Evolutionary conservation across 2,888 invertebrate genomes (phyloP).

Genomic region (Sylvicola cinctus): DNA sequence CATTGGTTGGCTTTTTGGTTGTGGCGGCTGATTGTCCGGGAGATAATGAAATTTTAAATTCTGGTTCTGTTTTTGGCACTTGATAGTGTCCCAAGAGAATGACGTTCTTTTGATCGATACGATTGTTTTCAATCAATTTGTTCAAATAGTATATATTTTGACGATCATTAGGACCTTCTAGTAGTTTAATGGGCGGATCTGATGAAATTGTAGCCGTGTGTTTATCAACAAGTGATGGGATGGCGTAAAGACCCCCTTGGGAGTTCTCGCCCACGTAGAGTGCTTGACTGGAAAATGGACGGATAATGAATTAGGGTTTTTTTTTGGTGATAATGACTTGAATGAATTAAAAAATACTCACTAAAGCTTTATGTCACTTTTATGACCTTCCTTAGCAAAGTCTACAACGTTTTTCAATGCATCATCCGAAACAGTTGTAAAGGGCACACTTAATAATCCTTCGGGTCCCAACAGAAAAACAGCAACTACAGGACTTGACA

Average conservation of each 20-base stretch:
- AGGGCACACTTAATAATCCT: constrained; percentile 65
- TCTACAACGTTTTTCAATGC: constrained; percentile 52
- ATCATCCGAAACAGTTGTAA: constrained; percentile 73
- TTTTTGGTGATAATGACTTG: too few relatives aligned
- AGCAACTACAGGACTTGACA: constrained; percentile 78
- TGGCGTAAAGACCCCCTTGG: constrained; percentile 79
- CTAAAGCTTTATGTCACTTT: constrained; percentile 40
- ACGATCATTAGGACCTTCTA: constrained; percentile 43
- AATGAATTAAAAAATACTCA: constrained; percentile 18
- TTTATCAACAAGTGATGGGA: constrained; percentile 83
- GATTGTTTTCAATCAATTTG: constrained; percentile 16
- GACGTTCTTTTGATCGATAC: constrained; percentile 24
- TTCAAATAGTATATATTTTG: constrained; percentile 29
- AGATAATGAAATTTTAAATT: constrained; percentile 18
- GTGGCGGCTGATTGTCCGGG: constrained; percentile 9
- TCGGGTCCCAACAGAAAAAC: constrained; percentile 59
- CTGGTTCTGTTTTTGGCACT: constrained; percentile 36
- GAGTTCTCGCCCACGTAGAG: constrained; percentile 76
- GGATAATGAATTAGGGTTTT: constrained; percentile 4
- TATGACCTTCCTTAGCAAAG: constrained; percentile 35
- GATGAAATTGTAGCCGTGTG: constrained; percentile 63
- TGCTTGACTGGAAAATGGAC: constrained; percentile 46
- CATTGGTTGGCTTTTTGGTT: constrained; percentile 5
- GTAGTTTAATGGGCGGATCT: constrained; percentile 44
- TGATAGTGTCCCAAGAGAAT: constrained; percentile 43